Base-by-base conservation (phyloP, 2,797 vertebrate species). In the Microhierax caerulescens region DNA sequence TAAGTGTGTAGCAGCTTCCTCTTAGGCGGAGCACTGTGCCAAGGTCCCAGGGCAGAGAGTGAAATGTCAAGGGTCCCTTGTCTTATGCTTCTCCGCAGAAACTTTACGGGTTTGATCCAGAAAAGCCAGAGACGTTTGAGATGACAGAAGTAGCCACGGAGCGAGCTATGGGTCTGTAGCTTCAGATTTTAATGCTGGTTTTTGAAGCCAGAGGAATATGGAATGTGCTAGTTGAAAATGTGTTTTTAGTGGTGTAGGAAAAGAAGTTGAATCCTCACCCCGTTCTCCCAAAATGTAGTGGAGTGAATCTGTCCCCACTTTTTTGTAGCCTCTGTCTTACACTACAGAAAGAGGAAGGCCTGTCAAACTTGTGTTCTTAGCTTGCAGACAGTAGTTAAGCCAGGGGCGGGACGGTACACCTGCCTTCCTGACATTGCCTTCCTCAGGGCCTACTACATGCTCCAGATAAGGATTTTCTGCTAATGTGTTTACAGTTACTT, bases 111-210 rank as follows among this genome's bases (percentile, higher is more conserved):
- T 50, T 78, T 45, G n/a, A 27, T 14, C 8, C 36, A 36, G 64
- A 15, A 64, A 56, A 48, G 30, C 15, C 37, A 2, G 50, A 34
- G 21, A 15, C 32, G 60, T 67, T 53, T 3, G 45, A 64, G 56
- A 22, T 78, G 51, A 19, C 8, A 37, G 53, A 21, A 27, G 28
- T 12, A 67, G 59, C 70, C 3, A 0, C 7, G 39, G 50, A 53
- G 9, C 0, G 0, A 65, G 47, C 70, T 61, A 0, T 2, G 67
- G 25, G 27, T 54, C 6, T 0, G 0, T 3, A 39, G 48, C n/a
- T 30, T 63, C 7, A 2, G 65, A 19, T 27, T 82, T 51, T 30
- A 39, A 23, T 20, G 30, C 9, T 59, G 27, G 4, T 39, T 74
- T 28, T 63, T 68, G 28, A 32, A 88, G 28, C 20, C 5, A 8